Conservation (phyloP, 2,888 invertebrate genomes). For the Drosophila rellima region DNA sequence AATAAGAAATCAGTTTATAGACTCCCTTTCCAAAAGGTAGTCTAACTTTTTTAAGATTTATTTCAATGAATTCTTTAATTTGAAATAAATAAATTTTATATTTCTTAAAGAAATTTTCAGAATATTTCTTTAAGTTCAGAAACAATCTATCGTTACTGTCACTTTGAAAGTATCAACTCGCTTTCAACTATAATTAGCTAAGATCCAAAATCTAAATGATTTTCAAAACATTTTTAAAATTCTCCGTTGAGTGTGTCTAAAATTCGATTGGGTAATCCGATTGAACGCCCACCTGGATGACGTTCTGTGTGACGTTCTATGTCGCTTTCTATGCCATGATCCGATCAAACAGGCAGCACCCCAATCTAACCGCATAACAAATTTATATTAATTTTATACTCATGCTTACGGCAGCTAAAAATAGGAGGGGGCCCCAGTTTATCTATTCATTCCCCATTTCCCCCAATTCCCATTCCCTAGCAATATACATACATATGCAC, state of each 20-base stretch:
- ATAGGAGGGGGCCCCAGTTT: slow-evolving; percentile 27
- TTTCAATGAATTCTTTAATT: background rate
- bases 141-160: background rate
- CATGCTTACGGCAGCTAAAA: slow-evolving; percentile 36
- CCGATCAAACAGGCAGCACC: slow-evolving; percentile 14
- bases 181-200: slow-evolving; percentile 31
- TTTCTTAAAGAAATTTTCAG: background rate
- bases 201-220: slow-evolving; percentile 33
- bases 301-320: background rate
- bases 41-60: background rate
- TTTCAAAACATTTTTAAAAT: slow-evolving; percentile 49
- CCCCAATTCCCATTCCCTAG: background rate
- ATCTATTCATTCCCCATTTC: background rate
- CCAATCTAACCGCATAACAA: slow-evolving; percentile 42
- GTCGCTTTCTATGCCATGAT: slow-evolving; percentile 4
- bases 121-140: background rate
- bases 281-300: slow-evolving; percentile 51
- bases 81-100: background rate
- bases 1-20: background rate
- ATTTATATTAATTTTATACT: slow-evolving; percentile 54
- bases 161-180: background rate
- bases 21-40: background rate
- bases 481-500: slow-evolving; percentile 2
- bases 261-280: slow-evolving; percentile 43
- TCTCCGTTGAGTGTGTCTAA: slow-evolving; percentile 1